Evolutionary conservation across 1,140 invertebrate genomes (phyloP), one percentile per base, ranked within the genome.

Genomic region (Ceratina calcarata): DNA sequence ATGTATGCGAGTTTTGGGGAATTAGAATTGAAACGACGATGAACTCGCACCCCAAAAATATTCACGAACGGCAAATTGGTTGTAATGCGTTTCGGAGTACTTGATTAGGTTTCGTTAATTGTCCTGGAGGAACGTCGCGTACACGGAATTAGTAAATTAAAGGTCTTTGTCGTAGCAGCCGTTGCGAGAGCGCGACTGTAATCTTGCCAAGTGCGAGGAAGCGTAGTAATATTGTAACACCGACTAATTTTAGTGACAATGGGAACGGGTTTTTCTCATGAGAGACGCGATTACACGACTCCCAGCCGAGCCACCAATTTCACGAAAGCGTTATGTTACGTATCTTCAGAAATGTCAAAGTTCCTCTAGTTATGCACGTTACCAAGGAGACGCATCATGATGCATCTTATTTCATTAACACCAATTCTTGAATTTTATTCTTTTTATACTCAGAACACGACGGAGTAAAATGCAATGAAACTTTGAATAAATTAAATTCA

Each of bases 241-340:
- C 27, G 76, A 72, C 60, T 78, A 78, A 78, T 72, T 78, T 71
- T 72, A 78, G 49, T 22, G 76, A 72, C 76, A 78, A 78, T 78
- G 76, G 55, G 32, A 72, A 45, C 13, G 51, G 60, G 37, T 65
- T 78, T 78, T 78, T 78, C 76, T 57, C 8, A 4, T 65, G 53
- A 16, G 15, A n/a, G n/a, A 51, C 51, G 60, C 51, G 76, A 62
- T 72, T 72, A 72, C 37, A 45, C 37, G 37, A 45, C 8, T 45
- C 6, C 37, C 37, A 45, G 37, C 37, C 37, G 37, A 2, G 37
- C 37, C 10, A 45, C 37, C 37, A 45, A 45, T 45, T 45, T 45
- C 37, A 45, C 37, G 7, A 45, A 45, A 45, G 37, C 37, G 37
- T 45, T 45, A 10, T 6, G 37, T 45, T 45, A 45, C 37, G 37